Evolutionary conservation across 2,797 vertebrate species (phyloP).

Genomic region (Sebastes jordani): DNA sequence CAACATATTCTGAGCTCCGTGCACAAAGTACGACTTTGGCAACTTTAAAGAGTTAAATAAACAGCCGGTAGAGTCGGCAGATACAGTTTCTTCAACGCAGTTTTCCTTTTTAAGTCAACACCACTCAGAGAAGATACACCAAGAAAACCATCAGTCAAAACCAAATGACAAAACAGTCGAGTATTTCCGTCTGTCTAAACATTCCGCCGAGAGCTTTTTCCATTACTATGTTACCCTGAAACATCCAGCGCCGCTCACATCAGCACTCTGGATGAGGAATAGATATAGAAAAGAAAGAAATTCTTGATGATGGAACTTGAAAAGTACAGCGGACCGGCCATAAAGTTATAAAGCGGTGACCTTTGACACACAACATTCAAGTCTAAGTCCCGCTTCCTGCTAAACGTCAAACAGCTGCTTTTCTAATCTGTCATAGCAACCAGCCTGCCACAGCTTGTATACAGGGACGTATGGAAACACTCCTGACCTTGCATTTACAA

Average conservation of each 20-base stretch:
- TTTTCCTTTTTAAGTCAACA: slow-evolving; percentile 75
- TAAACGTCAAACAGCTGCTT: slow-evolving; percentile 62
- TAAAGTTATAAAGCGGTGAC: slow-evolving; percentile 40
- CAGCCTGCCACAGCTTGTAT: slow-evolving; percentile 19
- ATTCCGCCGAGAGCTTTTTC: slow-evolving; percentile 57
- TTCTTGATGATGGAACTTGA: slow-evolving; percentile 10
- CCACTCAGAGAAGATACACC: slow-evolving; percentile 65
- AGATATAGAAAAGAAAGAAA: slow-evolving; percentile 1
- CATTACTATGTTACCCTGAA: slow-evolving; percentile 26
- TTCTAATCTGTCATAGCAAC: slow-evolving; percentile 55
- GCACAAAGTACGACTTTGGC: slow-evolving; percentile 43
- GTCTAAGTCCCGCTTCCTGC: slow-evolving; percentile 53
- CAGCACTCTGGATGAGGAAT: not conserved
- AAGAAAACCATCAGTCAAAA: slow-evolving; percentile 58
- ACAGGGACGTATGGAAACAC: slow-evolving; percentile 18
- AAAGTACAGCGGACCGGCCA: slow-evolving; percentile 30
- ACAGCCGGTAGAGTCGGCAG: slow-evolving; percentile 40
- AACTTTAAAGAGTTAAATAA: slow-evolving; percentile 65
- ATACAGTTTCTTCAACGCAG: slow-evolving; percentile 47
- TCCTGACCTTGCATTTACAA: slow-evolving; percentile 28
- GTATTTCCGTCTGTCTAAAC: slow-evolving; percentile 52
- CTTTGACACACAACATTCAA: slow-evolving; percentile 46
- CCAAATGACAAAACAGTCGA: slow-evolving; percentile 58
- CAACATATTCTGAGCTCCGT: slow-evolving; percentile 17
- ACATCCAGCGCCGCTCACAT: not conserved